Percentiles rank a stretch among this genome's conserved stretches.
Evolutionary conservation across 2,888 invertebrate genomes (phyloP).

Genomic region (Sabatieria punctata): DNA sequence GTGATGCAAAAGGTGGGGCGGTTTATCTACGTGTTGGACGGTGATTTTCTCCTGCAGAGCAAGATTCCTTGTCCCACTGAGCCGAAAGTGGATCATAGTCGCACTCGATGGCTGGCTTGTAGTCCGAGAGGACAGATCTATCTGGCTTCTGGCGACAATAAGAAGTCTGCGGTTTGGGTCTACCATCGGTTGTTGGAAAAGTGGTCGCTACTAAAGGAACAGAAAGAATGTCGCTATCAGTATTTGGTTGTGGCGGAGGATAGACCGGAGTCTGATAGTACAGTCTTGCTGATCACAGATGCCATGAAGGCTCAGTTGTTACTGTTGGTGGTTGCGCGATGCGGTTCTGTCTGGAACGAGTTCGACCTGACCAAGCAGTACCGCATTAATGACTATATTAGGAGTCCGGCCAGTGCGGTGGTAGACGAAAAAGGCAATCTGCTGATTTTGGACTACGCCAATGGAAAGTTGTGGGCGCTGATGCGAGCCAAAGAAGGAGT

Average conservation of each 20-base stretch:
- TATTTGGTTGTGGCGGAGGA: neutral
- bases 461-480: neutral
- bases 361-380: neutral
- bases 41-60: neutral
- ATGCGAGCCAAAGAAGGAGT: neutral
- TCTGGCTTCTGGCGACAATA: neutral
- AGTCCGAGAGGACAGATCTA: neutral
- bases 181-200: neutral
- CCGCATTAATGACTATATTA: neutral
- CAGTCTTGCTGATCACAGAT: neutral
- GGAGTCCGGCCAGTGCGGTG: neutral
- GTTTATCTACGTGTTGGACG: neutral
- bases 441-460: neutral
- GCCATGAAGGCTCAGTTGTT: too few relatives aligned
- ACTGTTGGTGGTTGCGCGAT: neutral
- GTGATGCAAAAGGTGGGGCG: neutral
- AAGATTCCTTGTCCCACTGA: conserved; percentile 2
- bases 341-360: neutral
- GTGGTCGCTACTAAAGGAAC: neutral
- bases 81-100: conserved; percentile 1
- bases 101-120: conserved; percentile 3
- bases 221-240: neutral
- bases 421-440: neutral
- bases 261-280: neutral
- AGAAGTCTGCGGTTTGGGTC: neutral